Evolutionary conservation across 2,888 invertebrate species (phyloP), one percentile per base, ranked within the genome.

Genomic region (Chalcosyrphus nemorum): DNA sequence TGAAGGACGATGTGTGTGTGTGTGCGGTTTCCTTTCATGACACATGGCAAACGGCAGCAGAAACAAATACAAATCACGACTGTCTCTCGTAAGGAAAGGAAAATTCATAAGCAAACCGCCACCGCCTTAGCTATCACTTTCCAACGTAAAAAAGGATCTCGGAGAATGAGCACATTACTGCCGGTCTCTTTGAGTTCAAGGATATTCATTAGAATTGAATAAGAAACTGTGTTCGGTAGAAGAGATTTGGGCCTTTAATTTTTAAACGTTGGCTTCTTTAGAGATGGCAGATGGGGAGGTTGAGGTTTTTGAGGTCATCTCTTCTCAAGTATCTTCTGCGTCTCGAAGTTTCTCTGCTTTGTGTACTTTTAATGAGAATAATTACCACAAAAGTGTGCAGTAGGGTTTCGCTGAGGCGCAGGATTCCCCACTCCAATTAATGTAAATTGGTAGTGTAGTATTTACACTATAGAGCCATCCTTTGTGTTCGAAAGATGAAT

Each of bases 281-380:
- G 13, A 38, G 56, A 71, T 9, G 15, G 32, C 52, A 27, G 6
- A 7, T 6, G 32, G 32, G 4, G 6, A 15, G 45, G 35, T 41
- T 74, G 11, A 54, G 32, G 27, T 45, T 70, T 66, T 81, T 70
- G 43, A 50, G 81, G 76, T 81, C 81, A 81, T 76, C 76, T 76
- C 76, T 57, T 41, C 35, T 56, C 47, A 70, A 81, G 61, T 63
- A 15, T 52, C 41, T 57, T 41, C 52, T 65, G 43, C 41, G 24
- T 24, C 43, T 57, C n/a, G n/a, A 57, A 76, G 19, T 71, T 71
- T 59, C 32, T 21, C 24, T 63, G 63, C 21, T 13, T 59, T 52
- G 76, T 65, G n/a, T 75, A 74, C 24, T 59, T 47, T 50, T 71
- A 81, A 81, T 76, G 76, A 76, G 59, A 81, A 71, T 76, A 76